Evolutionary conservation across 2,797 vertebrate species (phyloP).

Genomic region (Anguilla pacifica): DNA sequence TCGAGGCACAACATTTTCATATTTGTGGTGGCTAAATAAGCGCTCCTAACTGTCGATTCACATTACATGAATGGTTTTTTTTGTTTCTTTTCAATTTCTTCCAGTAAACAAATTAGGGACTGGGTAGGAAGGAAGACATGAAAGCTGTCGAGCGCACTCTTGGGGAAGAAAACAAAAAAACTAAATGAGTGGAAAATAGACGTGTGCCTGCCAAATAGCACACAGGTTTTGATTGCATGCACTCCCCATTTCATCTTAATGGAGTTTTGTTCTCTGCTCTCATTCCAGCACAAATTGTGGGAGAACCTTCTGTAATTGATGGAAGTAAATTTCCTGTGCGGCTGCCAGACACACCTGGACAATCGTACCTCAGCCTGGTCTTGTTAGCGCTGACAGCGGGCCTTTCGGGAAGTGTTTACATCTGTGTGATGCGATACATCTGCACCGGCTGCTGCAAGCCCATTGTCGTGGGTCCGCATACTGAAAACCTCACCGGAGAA

Average conservation of each 20-base stretch:
- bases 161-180: too few relatives aligned
- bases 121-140: not conserved
- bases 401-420: constrained; percentile 59
- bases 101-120: not conserved
- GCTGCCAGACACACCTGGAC: constrained; percentile 10
- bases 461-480: constrained; percentile 42
- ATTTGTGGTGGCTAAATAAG: not conserved
- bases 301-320: constrained; percentile 33
- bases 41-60: not conserved
- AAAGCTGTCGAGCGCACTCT: too few relatives aligned
- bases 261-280: not conserved
- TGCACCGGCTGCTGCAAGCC: constrained; percentile 66
- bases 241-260: not conserved
- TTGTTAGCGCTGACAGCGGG: constrained; percentile 59
- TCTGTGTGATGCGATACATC: constrained; percentile 64
- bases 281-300: constrained; percentile 39
- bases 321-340: constrained; percentile 25
- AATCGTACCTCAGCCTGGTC: constrained; percentile 45
- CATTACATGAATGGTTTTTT: not conserved
- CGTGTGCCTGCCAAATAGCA: not conserved
- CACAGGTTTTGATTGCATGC: not conserved
- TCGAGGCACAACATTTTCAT: not conserved
- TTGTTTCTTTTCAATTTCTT: not conserved
- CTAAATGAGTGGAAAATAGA: not conserved
- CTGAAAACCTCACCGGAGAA: constrained; percentile 40